A percentile compares a stretch with the other conserved stretches of the same genome.
phyloP scores from a whole-genome alignment of 2,888 invertebrate species.

The Tineola bisselliella region DNA sequence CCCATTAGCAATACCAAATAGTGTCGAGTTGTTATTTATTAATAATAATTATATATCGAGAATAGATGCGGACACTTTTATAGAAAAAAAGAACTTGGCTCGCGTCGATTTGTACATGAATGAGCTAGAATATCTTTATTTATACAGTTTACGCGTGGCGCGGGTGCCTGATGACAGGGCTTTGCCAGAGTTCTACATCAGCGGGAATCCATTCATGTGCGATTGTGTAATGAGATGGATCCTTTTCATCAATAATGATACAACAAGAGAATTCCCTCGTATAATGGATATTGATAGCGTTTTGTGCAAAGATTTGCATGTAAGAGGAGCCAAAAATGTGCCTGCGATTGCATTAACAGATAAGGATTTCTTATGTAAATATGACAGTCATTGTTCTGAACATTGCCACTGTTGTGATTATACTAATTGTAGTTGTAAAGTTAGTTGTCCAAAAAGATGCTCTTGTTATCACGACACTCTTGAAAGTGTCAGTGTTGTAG shows the following conservation, averaged over 20 bases:
- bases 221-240: constrained; percentile 97
- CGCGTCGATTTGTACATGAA: constrained; percentile 92
- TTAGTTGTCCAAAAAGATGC: constrained; percentile 92
- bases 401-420: constrained; percentile 95
- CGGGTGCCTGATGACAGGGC: constrained; percentile 75
- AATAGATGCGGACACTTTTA: constrained; percentile 84
- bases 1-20: constrained; percentile 85
- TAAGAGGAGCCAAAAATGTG: constrained; percentile 80
- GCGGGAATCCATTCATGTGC: constrained; percentile 92
- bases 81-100: constrained; percentile 82
- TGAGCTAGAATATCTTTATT: constrained; percentile 81
- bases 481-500: constrained; percentile 91
- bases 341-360: constrained; percentile 79
- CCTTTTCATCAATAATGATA: constrained; percentile 86
- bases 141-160: constrained; percentile 80
- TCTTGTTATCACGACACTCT: constrained; percentile 94
- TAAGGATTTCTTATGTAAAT: constrained; percentile 89
- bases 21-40: constrained; percentile 86
- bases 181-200: constrained; percentile 89
- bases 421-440: constrained; percentile 94
- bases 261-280: constrained; percentile 81
- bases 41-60: constrained; percentile 87
- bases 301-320: constrained; percentile 85
- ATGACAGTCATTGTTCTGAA: constrained; percentile 89
- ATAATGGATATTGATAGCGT: constrained; percentile 90